Percentiles rank a stretch among this genome's conserved stretches.
phyloP scores from a whole-genome alignment of 2,888 invertebrate genomes.

The Rhopalosiphum nymphaeae region DNA sequence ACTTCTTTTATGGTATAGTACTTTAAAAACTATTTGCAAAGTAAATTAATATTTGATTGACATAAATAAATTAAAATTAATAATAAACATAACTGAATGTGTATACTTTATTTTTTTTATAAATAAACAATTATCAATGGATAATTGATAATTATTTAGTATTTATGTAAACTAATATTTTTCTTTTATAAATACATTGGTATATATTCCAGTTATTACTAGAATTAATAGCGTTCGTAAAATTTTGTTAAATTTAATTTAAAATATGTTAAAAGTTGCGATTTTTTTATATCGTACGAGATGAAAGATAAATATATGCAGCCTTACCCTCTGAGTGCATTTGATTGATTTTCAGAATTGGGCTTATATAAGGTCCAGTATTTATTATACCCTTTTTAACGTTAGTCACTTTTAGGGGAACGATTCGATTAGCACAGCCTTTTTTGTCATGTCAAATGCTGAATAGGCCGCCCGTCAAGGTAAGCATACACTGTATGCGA shows the following conservation, averaged over 20 bases:
- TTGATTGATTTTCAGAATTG: constrained; percentile 55
- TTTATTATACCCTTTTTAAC: constrained; percentile 56
- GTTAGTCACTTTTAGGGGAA: constrained; percentile 41
- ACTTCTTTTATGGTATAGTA: not conserved
- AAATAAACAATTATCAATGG: not conserved
- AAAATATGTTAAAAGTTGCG: not conserved
- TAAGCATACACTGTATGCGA: constrained; percentile 34
- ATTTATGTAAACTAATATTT: not conserved
- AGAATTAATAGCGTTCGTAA: not conserved
- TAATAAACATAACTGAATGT: not conserved
- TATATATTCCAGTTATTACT: not conserved
- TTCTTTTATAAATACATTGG: not conserved
- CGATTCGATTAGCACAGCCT: constrained; percentile 57
- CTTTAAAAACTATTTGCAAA: not conserved
- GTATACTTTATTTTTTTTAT: not conserved
- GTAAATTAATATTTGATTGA: not conserved
- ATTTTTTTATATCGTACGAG: constrained; percentile 24
- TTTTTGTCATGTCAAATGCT: constrained; percentile 50
- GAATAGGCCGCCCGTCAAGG: constrained; percentile 37
- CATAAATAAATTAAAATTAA: not conserved
- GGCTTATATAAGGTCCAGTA: constrained; percentile 43
- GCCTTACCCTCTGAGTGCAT: constrained; percentile 22
- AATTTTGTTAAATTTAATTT: not conserved
- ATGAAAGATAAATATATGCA: constrained; percentile 46
- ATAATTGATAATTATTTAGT: not conserved